Percentiles rank a stretch among this genome's conserved stretches.
These are phyloP conservation scores for Pediacus dermestoides DNA, from an alignment of 2,888 invertebrate species.

Conservation along the genomic window DNA sequence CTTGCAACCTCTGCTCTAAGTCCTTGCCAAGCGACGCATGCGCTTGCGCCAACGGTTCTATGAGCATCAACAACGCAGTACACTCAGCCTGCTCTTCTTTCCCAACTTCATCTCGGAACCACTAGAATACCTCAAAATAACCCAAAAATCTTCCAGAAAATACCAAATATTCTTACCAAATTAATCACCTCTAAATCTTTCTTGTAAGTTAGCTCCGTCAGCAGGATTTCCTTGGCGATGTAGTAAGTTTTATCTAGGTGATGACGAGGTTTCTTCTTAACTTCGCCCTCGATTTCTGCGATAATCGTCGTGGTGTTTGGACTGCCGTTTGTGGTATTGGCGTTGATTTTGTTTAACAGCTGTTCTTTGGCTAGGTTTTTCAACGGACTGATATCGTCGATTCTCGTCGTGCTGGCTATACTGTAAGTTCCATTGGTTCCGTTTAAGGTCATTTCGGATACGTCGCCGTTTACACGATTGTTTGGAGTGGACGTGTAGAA, in stretches of 20 bases:
- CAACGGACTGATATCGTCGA: conserved; percentile 34
- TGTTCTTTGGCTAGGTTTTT: conserved; percentile 43
- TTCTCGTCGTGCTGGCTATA: conserved; percentile 15
- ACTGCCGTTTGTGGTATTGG: conserved; percentile 33
- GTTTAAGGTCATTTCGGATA: conserved; percentile 48
- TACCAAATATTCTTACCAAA: conserved; percentile 72
- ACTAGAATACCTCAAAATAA: conserved; percentile 56
- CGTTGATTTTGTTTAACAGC: conserved; percentile 47
- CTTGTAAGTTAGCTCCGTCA: conserved; percentile 94
- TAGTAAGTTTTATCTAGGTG: conserved; percentile 67
- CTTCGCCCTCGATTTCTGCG: conserved; percentile 48
- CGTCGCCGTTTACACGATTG: conserved; percentile 44
- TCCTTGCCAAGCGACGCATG: conserved; percentile 78
- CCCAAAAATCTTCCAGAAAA: conserved; percentile 6
- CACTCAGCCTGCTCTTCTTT: conserved; percentile 59
- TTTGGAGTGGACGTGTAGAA: conserved; percentile 50
- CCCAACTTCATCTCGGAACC: conserved; percentile 66
- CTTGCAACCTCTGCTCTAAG: conserved; percentile 68
- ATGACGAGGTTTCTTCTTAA: conserved; percentile 44
- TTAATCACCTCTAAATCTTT: conserved; percentile 91
- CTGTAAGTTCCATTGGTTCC: conserved; percentile 47
- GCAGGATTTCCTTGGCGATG: conserved; percentile 87
- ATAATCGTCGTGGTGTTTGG: conserved; percentile 43
- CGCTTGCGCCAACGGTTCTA: conserved; percentile 75
- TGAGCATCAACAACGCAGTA: conserved; percentile 56